Conservation (phyloP, 1,140 invertebrate genomes). For the Adelges cooleyi region DNA sequence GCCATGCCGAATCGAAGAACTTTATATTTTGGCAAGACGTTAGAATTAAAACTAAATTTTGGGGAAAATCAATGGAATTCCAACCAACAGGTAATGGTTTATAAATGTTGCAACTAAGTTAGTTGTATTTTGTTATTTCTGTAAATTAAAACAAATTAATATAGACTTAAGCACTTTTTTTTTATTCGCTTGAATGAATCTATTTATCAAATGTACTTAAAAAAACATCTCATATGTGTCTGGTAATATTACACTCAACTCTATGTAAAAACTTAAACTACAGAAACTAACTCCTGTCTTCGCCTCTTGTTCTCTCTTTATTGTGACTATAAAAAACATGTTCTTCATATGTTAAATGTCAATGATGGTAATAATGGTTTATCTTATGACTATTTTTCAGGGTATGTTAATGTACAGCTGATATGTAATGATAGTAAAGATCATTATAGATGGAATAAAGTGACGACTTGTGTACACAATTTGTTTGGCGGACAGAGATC, state of each 20-base stretch:
- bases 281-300: too few relatives aligned
- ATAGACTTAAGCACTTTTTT: not conserved
- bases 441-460: slow-evolving; percentile 74
- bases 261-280: too few relatives aligned
- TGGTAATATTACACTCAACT: too few relatives aligned
- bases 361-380: too few relatives aligned
- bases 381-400: too few relatives aligned
- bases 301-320: too few relatives aligned
- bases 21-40: slow-evolving; percentile 73
- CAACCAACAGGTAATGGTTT: slow-evolving; percentile 55
- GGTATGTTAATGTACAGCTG: slow-evolving; percentile 43
- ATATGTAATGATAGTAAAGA: slow-evolving; percentile 43
- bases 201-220: too few relatives aligned
- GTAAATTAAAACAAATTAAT: too few relatives aligned
- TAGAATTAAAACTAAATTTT: slow-evolving; percentile 76
- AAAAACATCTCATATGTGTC: too few relatives aligned
- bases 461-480: slow-evolving; percentile 79
- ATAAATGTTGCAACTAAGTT: not conserved
- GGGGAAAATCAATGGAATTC: slow-evolving; percentile 84
- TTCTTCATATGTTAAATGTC: too few relatives aligned
- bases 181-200: too few relatives aligned
- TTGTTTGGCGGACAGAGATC: slow-evolving; percentile 68
- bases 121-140: not conserved
- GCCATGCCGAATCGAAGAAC: slow-evolving; percentile 60
- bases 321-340: too few relatives aligned